Evolutionary conservation across 2,888 invertebrate genomes (phyloP).

Genomic region (Patella ulyssiponensis): DNA sequence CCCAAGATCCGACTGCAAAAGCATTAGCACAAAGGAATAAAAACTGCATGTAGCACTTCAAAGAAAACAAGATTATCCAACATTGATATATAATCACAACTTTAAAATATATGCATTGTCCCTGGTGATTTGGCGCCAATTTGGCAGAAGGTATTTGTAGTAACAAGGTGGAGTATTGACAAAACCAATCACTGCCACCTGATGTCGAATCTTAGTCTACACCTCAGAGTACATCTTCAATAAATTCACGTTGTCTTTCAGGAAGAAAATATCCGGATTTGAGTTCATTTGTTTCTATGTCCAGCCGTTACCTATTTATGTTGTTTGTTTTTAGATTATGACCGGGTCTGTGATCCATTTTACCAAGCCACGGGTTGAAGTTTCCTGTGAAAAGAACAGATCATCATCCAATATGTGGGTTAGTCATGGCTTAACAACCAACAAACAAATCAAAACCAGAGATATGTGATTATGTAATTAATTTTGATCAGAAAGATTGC

Average conservation of each 20-base stretch:
- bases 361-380: background rate
- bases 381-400: background rate
- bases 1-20: too few relatives aligned
- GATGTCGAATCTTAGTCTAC: background rate
- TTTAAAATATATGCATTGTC: too few relatives aligned
- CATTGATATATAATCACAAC: too few relatives aligned
- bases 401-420: background rate
- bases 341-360: constrained; percentile 1
- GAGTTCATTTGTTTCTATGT: background rate
- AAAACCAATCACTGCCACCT: background rate
- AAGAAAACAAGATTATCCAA: too few relatives aligned
- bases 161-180: background rate
- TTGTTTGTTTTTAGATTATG: constrained; percentile 5
- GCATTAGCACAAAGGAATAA: too few relatives aligned
- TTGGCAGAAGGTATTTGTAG: background rate
- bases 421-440: background rate
- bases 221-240: background rate
- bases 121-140: background rate
- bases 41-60: too few relatives aligned
- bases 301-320: background rate
- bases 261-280: background rate
- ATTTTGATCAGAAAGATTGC: background rate
- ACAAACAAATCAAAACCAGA: constrained; percentile 9
- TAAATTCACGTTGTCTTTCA: background rate
- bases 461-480: background rate